Base-by-base conservation (phyloP, 1,140 invertebrate species). In the Drosophila auraria region DNA sequence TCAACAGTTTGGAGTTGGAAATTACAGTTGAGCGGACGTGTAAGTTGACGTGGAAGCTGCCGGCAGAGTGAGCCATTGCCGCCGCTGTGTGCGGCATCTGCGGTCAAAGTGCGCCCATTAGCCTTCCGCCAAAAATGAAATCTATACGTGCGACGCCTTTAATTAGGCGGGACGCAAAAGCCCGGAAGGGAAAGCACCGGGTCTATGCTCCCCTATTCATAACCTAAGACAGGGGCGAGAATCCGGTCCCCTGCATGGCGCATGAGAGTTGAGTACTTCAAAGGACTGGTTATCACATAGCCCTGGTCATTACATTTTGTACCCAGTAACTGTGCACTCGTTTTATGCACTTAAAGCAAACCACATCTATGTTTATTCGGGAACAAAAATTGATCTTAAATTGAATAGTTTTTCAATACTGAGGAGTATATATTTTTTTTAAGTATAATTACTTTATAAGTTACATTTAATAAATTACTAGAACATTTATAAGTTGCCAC, bases 121-220 rank as follows among this genome's bases (percentile, higher is more conserved):
- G 84, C 78, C 70, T 68, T 69, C 73, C 68, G 69, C 83, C 83
- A 87, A 83, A 87, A 87, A 87, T 83, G 80, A 87, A 83, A 87
- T 87, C 83, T 87, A 83, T 78, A 75, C 81, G 84, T 87, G 84
- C 78, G 70, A 82, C 77, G 73, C 81, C 83, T 87, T 87, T 87
- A 89, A 87, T 87, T 83, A 87, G 73, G 69, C 73, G 66, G 69
- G 58, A 61, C 56, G 45, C 62, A 64, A 54, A 54, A 66, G 64
- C 66, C 30, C 45, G n/a, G 45, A 61, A 73, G 68, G 51, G 40
- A 14, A 56, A 30, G 33, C 36, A 20, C n/a, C n/a, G 15, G 38
- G 49, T 20, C 15, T 20, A 27, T 27, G 27, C 20, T 58, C 11
- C 44, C 50, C 27, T 44, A 27, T 42, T 63, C 20, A 44, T 33